Evolutionary conservation across 2,888 invertebrate species (phyloP).

Genomic region (Agrenia bidenticulata): DNA sequence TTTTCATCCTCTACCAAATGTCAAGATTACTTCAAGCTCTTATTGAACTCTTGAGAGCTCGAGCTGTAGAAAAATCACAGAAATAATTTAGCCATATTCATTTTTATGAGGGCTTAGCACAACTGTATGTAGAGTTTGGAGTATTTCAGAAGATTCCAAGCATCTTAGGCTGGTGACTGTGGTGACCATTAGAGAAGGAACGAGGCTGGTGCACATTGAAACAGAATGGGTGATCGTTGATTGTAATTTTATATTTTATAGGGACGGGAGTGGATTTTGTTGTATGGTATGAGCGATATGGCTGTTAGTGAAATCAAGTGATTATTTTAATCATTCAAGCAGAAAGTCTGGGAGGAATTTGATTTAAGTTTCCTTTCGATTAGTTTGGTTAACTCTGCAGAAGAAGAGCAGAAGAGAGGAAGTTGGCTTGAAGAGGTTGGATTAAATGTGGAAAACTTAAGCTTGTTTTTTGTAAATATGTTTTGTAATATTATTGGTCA

Average conservation of each 20-base stretch:
- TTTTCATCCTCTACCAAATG: constrained; percentile 17
- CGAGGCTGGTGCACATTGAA: constrained; percentile 5
- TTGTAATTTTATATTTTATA: constrained; percentile 24
- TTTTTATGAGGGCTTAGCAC: constrained; percentile 11
- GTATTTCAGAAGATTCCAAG: no score
- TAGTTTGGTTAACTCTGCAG: constrained; percentile 9
- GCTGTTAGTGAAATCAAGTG: constrained; percentile 30
- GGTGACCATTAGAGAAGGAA: constrained; percentile 6
- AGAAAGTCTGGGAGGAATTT: constrained; percentile 25
- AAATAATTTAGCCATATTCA: constrained; percentile 25
- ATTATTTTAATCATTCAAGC: constrained; percentile 50
- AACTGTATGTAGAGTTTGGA: neutral
- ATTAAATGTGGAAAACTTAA: no score
- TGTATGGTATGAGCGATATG: neutral
- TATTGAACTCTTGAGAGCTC: constrained; percentile 15
- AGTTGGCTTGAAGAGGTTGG: constrained; percentile 1
- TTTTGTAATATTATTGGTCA: constrained; percentile 1
- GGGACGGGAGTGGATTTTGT: neutral
- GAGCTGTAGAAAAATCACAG: neutral
- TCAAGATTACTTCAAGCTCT: constrained; percentile 23
- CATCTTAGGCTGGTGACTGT: neutral
- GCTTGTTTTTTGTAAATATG: neutral
- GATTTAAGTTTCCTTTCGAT: constrained; percentile 12
- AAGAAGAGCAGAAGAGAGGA: neutral
- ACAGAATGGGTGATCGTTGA: constrained; percentile 14